Base-by-base conservation (phyloP, 2,888 invertebrate species). In the Arctia plantaginis region DNA sequence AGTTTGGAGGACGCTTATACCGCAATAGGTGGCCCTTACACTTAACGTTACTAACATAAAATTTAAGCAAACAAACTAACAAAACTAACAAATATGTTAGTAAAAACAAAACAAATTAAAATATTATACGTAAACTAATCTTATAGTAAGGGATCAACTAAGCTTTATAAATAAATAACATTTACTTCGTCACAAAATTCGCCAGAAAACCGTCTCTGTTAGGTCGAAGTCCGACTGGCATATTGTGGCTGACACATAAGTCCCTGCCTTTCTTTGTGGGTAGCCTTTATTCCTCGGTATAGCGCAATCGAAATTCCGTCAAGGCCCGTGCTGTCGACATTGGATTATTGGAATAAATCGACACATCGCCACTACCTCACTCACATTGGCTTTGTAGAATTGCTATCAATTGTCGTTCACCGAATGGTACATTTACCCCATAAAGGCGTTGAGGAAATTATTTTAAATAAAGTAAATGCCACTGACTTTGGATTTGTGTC, bases 281-380 rank as follows among this genome's bases (percentile, higher is more conserved):
- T 59, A 41, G 27, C 23, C 59, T 69, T 30, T 62, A 72, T 74
- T 66, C 64, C 44, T 64, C 10, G 69, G 75, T 76, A 81, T 76
- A 66, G 35, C 62, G 66, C 77, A 75, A 76, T 83, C 23, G 66
- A 77, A 80, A 83, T 83, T 74, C 76, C 64, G 73, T 35, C 69
- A 69, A 59, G 39, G 23, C 67, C 35, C 59, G 39, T 55, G 69
- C 59, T 39, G 62, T 51, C 69, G 65, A 72, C 75, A 75, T 76
- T 71, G 59, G 62, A 71, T 66, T 76, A 79, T 77, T 77, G 64
- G n/a, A 79, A 78, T 76, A 75, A 77, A 72, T 75, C 66, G 70
- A 71, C 80, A 78, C 66, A 74, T 65, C 35, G 47, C 30, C 30
- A 68, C 66, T 44, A 51, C 59, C 72, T 68, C 47, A 66, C 59